Evolutionary conservation across 2,113 vertebrate species (phyloP).

Genomic region (Heloderma charlesbogerti): DNA sequence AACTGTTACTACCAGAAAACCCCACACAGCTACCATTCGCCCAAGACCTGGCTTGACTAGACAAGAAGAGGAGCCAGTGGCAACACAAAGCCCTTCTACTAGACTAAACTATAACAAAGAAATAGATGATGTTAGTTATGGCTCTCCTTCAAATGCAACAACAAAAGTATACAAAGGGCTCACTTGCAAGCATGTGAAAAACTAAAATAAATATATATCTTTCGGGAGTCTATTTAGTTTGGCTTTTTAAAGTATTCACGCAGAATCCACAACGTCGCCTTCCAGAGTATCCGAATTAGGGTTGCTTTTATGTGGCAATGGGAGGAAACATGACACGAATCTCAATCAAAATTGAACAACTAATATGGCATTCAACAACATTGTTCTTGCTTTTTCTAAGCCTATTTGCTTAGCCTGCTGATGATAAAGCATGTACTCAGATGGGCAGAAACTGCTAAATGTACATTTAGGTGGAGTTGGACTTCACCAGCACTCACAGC

Average conservation of each 20-base stretch:
- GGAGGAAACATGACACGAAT: constrained; percentile 15
- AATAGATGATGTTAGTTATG: constrained; percentile 38
- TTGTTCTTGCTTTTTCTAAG: background rate
- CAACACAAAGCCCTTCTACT: constrained; percentile 12
- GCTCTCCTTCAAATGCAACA: constrained; percentile 19
- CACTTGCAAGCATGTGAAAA: constrained; percentile 39
- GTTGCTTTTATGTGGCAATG: constrained; percentile 32
- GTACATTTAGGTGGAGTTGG: background rate
- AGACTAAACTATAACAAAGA: constrained; percentile 40
- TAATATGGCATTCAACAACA: background rate
- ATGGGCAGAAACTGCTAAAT: background rate
- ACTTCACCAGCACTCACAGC: background rate
- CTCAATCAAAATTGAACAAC: constrained; percentile 13
- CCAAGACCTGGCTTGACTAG: constrained; percentile 29
- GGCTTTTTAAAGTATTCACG: constrained; percentile 36
- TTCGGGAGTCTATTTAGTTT: constrained; percentile 20
- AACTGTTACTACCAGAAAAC: constrained; percentile 22
- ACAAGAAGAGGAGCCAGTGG: constrained; percentile 37
- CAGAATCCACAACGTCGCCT: constrained; percentile 35
- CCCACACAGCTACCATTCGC: background rate
- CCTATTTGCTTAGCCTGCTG: background rate
- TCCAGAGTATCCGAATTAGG: background rate
- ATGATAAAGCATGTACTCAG: background rate
- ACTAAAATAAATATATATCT: constrained; percentile 45
- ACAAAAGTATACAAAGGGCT: constrained; percentile 36